Evolutionary conservation across 2,797 vertebrate species (phyloP), one percentile per base, ranked within the genome.

Genomic region (Thalassophryne amazonica): DNA sequence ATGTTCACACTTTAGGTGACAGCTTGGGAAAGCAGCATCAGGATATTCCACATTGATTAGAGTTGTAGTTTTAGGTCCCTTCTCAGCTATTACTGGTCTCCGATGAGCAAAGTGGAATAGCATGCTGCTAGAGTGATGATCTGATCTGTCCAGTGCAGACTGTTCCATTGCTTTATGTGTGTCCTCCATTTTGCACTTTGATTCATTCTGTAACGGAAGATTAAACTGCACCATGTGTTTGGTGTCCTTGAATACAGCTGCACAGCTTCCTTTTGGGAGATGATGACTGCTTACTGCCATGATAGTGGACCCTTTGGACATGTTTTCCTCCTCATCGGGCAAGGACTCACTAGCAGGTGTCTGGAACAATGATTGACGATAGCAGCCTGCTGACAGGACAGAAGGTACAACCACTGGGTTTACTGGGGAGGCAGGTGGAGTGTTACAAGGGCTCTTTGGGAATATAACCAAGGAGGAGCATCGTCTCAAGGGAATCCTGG

Each of bases 401-500:
- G 67, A 68, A 7, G 89, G 85, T 7, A 86, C 64, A 10, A 91
- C 85, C 42, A 82, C 79, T 4, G 88, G 80, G 64, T 73, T 88
- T 27, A 92, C 87, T 0, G 95, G 95, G 34, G 95, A 96, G 24
- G 91, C 80, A 11, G 95, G 95, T 7, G 95, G 95, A 3, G 93
- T 96, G 60, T 66, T 89, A 19, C 93, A 93, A 52, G 93, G 94
- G 66, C 94, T 98, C 76, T 91, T 88, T 9, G 96, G 94, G 53
- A 97, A 97, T 70, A 99, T 93, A 40, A 99, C 93, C 79, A 99
- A 80, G 0, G 97, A 99, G 0, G 95, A 97, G 76, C 94, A 99
- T 12, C 95, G 93, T 48, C 94, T 92, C 27, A 97, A 77, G 0
- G 94, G 94, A 50, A 89, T 83, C 80, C 88, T 93, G 3, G 85